A percentile compares a stretch with the other conserved stretches of the same genome.
Conservation (phyloP, 2,888 invertebrate genomes). For the Dyspetes luteomarginatus region DNA sequence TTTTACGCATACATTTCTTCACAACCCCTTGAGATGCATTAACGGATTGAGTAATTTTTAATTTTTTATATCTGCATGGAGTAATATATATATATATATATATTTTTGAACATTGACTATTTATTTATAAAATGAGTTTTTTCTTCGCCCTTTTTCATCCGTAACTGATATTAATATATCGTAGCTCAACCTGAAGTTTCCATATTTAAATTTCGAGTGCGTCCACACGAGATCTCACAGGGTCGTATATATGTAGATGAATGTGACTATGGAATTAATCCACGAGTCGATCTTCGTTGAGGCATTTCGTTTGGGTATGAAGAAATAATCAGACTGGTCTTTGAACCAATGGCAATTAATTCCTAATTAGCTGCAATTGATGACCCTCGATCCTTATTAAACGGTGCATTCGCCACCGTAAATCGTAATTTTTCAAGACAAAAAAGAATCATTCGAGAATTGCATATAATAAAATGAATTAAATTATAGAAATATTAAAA, state of each 20-base stretch:
- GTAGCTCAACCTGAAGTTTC: background rate
- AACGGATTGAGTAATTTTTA: background rate
- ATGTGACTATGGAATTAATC: background rate
- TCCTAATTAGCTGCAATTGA: slow-evolving; percentile 49
- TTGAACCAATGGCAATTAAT: slow-evolving; percentile 40
- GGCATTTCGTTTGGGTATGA: background rate
- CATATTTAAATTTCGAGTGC: background rate
- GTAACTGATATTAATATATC: background rate
- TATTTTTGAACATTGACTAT: too few relatives aligned
- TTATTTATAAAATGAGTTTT: too few relatives aligned
- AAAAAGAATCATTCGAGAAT: background rate
- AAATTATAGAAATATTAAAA: too few relatives aligned
- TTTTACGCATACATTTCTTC: background rate
- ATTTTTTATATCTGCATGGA: background rate
- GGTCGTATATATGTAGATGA: background rate
- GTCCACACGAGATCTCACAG: background rate
- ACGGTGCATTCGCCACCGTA: background rate
- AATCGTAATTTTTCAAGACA: background rate
- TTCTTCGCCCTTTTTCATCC: background rate
- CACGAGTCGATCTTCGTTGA: background rate
- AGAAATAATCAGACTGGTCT: slow-evolving; percentile 12
- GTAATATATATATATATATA: background rate
- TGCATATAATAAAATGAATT: too few relatives aligned
- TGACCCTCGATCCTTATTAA: slow-evolving; percentile 27
- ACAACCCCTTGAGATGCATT: slow-evolving; percentile 10